A percentile compares a stretch with the other conserved stretches of the same genome.
These are phyloP conservation scores for Dexiosoma caninum DNA, from an alignment of 2,888 invertebrate genomes.

Conservation along the genomic window DNA sequence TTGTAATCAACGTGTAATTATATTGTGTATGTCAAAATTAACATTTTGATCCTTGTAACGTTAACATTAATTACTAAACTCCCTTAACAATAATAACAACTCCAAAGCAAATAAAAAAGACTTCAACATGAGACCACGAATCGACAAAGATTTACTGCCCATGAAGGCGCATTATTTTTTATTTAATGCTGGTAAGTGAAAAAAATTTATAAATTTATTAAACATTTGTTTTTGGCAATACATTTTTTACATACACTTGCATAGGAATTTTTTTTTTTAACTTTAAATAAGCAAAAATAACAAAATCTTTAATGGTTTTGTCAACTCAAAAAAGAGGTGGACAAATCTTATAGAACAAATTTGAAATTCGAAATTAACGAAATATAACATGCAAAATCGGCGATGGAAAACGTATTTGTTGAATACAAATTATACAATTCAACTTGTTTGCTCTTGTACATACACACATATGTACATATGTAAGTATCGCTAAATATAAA, in stretches of 20 bases:
- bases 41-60: conserved; percentile 14
- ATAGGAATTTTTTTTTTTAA: not conserved
- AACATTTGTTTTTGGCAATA: too few relatives aligned
- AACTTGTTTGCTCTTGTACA: not conserved
- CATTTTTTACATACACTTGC: too few relatives aligned
- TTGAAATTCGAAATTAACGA: too few relatives aligned
- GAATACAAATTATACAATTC: too few relatives aligned
- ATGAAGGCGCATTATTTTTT: conserved; percentile 94
- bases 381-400: too few relatives aligned
- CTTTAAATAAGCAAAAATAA: too few relatives aligned
- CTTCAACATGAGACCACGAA: conserved; percentile 70
- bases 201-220: not conserved
- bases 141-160: conserved; percentile 87
- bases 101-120: not conserved
- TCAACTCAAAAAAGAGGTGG: too few relatives aligned
- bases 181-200: conserved; percentile 88
- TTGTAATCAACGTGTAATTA: not conserved
- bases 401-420: too few relatives aligned
- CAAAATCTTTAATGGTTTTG: too few relatives aligned
- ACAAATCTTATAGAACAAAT: too few relatives aligned
- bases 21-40: conserved; percentile 4
- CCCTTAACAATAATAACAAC: not conserved
- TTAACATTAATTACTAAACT: conserved; percentile 17
- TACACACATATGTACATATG: not conserved
- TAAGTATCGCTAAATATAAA: too few relatives aligned